Evolutionary conservation across 2,797 vertebrate genomes (phyloP).

Genomic region (Rhodeus uyekii): DNA sequence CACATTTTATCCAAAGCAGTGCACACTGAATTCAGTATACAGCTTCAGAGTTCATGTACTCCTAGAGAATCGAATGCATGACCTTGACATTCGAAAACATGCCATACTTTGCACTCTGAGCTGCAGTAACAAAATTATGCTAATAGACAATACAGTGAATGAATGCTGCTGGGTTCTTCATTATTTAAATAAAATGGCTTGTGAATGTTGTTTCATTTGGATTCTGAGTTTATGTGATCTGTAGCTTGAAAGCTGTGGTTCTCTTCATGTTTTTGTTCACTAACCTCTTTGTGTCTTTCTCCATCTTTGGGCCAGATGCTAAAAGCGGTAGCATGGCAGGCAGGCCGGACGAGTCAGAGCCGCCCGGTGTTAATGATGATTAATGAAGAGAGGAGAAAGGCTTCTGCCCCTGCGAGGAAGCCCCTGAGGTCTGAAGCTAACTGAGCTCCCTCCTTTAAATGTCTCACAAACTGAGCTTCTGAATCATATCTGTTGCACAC

Average conservation of each 20-base stretch:
- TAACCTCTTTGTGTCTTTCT: constrained; percentile 29
- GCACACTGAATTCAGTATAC: not conserved
- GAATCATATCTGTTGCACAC: constrained; percentile 40
- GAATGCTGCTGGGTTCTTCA: not conserved
- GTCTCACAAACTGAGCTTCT: constrained; percentile 49
- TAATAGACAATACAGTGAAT: not conserved
- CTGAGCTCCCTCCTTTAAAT: constrained; percentile 39
- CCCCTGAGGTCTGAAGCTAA: constrained; percentile 34
- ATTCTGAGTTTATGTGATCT: not conserved
- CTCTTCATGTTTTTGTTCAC: not conserved
- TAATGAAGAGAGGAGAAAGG: constrained; percentile 73
- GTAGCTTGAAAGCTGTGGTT: not conserved
- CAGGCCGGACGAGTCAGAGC: constrained; percentile 8
- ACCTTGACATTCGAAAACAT: not conserved
- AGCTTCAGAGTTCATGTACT: not conserved
- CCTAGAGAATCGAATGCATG: not conserved
- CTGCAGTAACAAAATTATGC: not conserved
- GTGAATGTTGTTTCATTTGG: not conserved
- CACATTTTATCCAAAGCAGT: not conserved
- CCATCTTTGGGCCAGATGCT: constrained; percentile 46
- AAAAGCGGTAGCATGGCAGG: constrained; percentile 42
- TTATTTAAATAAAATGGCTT: not conserved
- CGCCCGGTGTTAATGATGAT: constrained; percentile 71
- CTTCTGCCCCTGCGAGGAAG: constrained; percentile 64
- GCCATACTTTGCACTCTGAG: not conserved